These are phyloP conservation scores for Hydrotaea diabolus DNA, from an alignment of 2,888 invertebrate genomes.

Conservation along the genomic window DNA sequence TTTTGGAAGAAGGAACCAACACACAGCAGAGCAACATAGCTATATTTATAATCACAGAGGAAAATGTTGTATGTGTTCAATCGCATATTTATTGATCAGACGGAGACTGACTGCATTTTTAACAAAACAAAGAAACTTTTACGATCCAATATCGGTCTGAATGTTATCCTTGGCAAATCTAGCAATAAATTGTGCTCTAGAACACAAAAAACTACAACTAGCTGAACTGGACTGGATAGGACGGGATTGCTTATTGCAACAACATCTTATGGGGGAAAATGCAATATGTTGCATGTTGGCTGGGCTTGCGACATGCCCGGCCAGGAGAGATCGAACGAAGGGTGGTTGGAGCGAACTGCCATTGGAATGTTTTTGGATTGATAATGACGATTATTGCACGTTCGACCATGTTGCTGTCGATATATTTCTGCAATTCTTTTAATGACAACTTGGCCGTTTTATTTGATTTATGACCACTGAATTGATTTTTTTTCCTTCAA, in stretches of 20 bases:
- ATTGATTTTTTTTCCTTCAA: conserved; percentile 45
- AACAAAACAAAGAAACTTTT: conserved; percentile 20
- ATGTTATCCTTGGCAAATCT: conserved; percentile 62
- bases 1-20: background rate
- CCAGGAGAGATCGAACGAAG: background rate
- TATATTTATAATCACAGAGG: background rate
- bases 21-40: conserved; percentile 3
- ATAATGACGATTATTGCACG: conserved; percentile 50
- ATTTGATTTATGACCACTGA: conserved; percentile 61
- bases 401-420: conserved; percentile 32
- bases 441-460: conserved; percentile 58
- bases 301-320: background rate
- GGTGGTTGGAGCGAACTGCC: background rate
- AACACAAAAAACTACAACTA: background rate
- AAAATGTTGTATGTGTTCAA: conserved; percentile 25
- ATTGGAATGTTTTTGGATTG: conserved; percentile 23
- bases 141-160: conserved; percentile 43
- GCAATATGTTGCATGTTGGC: background rate
- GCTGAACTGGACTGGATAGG: background rate
- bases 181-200: conserved; percentile 55
- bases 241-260: too few species aligned
- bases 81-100: conserved; percentile 28
- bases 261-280: background rate
- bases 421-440: conserved; percentile 45
- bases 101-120: conserved; percentile 9